phyloP scores from a whole-genome alignment of 2,797 vertebrate genomes.

The Paedocypris micromegethes region DNA sequence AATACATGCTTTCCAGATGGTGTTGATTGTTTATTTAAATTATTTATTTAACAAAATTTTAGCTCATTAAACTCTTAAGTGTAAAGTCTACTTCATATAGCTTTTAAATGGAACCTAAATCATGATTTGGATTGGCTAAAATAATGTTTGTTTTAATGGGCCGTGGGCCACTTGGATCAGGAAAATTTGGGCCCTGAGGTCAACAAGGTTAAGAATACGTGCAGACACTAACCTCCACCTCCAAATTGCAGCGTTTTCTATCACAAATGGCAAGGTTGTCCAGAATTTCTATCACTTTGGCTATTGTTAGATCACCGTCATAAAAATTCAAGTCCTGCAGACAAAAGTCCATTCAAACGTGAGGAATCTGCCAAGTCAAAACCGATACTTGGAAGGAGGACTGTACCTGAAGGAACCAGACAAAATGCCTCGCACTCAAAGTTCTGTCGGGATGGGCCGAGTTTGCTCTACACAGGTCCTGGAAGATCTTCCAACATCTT shows the following conservation, averaged over 20 bases:
- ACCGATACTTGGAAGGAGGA: not conserved
- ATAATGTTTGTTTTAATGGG: too few species aligned
- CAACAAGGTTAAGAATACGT: not conserved
- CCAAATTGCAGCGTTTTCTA: conserved; percentile 61
- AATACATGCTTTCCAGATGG: too few species aligned
- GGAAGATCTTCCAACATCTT: conserved; percentile 79
- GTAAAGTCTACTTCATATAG: too few species aligned
- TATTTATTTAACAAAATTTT: too few species aligned
- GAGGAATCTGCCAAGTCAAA: not conserved
- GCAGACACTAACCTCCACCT: conserved; percentile 72
- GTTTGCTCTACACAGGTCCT: conserved; percentile 50
- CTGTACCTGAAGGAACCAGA: conserved; percentile 83
- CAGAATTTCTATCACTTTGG: conserved; percentile 68
- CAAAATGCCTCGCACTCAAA: conserved; percentile 78
- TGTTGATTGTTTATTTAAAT: too few species aligned
- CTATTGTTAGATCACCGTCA: conserved; percentile 68
- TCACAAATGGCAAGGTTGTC: conserved; percentile 57
- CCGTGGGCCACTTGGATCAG: too few species aligned
- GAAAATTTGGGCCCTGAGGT: not conserved
- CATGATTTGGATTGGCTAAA: too few species aligned
- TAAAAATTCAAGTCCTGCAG: conserved; percentile 56
- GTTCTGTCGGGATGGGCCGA: conserved; percentile 53
- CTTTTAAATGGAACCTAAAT: too few species aligned
- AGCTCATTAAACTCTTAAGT: too few species aligned
- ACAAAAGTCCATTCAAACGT: conserved; percentile 64